phyloP scores from a whole-genome alignment of 2,797 vertebrate genomes.

The Perdix hodgsoniae region DNA sequence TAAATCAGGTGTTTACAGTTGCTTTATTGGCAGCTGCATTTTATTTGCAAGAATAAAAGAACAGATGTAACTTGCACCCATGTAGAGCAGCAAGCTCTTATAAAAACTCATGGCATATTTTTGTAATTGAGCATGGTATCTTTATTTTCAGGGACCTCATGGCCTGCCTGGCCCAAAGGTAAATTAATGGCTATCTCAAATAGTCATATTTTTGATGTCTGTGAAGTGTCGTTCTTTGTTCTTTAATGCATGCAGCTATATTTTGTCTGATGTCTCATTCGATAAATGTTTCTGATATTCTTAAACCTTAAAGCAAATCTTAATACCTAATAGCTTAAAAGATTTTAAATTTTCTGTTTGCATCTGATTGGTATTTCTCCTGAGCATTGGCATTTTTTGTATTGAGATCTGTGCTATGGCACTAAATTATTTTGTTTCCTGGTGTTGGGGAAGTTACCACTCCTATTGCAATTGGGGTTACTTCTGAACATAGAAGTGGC shows the following conservation, averaged over 20 bases:
- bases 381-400: not conserved
- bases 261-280: slow-evolving; percentile 71
- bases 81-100: not conserved
- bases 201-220: not conserved
- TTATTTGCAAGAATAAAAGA: not conserved
- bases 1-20: not conserved
- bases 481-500: not conserved
- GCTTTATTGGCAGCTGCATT: not conserved
- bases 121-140: slow-evolving; percentile 40
- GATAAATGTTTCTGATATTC: slow-evolving; percentile 69
- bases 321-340: slow-evolving; percentile 29
- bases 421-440: not conserved
- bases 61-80: not conserved
- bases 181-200: slow-evolving; percentile 65
- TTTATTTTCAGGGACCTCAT: slow-evolving; percentile 92
- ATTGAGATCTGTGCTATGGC: not conserved
- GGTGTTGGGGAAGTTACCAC: not conserved
- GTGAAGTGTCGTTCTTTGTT: slow-evolving; percentile 42
- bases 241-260: slow-evolving; percentile 69
- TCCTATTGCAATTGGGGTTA: not conserved
- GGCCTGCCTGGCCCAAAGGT: slow-evolving; percentile 97
- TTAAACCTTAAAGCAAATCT: slow-evolving; percentile 85
- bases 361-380: slow-evolving; percentile 24
- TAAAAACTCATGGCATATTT: not conserved
- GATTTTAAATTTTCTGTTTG: slow-evolving; percentile 4